Evolutionary conservation across 2,797 vertebrate species (phyloP), one percentile per base, ranked within the genome.

Genomic region (Ciconia nigra): DNA sequence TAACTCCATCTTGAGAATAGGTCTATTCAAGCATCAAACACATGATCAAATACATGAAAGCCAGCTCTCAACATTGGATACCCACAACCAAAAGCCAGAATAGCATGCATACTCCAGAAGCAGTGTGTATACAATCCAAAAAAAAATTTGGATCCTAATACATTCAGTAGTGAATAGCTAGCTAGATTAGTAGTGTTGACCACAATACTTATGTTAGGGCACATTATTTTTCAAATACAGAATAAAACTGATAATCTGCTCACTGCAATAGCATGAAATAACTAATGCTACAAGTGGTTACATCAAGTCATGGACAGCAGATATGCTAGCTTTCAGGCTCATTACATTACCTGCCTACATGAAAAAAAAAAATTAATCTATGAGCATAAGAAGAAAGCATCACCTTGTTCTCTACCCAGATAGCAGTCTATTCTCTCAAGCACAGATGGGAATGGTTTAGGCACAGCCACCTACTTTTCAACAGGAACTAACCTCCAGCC

Each of bases 21-120:
- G 92, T 98, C 98, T 98, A 98, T 86, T 98, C 90, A 98, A 98
- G 98, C 89, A 98, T 98, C 79, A 96, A 98, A 98, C 98, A 98
- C 77, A 96, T 97, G 97, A 98, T 97, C 96, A 97, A 69, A 91
- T 31, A 95, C 41, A 85, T 95, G 92, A 97, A 98, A 97, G 92
- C 90, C 95, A 97, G 65, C 95, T 97, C 94, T 87, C 94, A 94
- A 89, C 37, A 97, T 81, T 15, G 71, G 77, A 96, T 89, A 93
- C 77, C 89, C 81, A 87, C 74, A 91, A 96, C 77, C 77, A 95
- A 96, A 88, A 76, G 86, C 86, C 76, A 87, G 41, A 97, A 90
- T n/a, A 96, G 73, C 79, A 97, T 85, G 85, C 65, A 97, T 41
- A 93, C 16, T 84, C 83, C 55, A 92, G 25, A 87, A 87, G 47